Percentiles rank a stretch among this genome's conserved stretches.
These are phyloP conservation scores for Taenaris catops DNA, from an alignment of 2,888 invertebrate species.

Conservation along the genomic window DNA sequence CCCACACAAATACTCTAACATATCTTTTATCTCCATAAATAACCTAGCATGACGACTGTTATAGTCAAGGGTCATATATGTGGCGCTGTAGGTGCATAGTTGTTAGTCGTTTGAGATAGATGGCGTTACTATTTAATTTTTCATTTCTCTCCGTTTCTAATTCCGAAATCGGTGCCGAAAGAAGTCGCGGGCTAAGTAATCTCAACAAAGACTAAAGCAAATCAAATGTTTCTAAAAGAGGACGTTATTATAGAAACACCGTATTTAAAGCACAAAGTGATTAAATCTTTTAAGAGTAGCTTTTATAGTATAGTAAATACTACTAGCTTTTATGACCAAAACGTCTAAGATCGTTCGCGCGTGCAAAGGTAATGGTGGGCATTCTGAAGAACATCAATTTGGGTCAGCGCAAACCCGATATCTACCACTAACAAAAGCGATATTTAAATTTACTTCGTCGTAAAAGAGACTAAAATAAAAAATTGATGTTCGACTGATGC, in stretches of 20 bases:
- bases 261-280: background rate
- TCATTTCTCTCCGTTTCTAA: no score
- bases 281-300: no score
- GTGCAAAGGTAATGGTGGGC: conserved; percentile 12
- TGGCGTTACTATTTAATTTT: no score
- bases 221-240: background rate
- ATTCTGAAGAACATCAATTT: conserved; percentile 11
- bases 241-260: background rate
- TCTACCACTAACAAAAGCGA: conserved; percentile 13
- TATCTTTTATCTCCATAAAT: no score
- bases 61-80: no score
- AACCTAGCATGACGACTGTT: no score
- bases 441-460: conserved; percentile 21
- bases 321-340: conserved; percentile 14
- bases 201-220: no score
- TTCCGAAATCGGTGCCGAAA: no score
- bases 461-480: conserved; percentile 19
- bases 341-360: conserved; percentile 7
- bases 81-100: no score
- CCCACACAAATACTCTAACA: no score
- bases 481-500: conserved; percentile 10
- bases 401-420: conserved; percentile 20
- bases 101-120: no score
- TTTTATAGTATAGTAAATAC: conserved; percentile 15
- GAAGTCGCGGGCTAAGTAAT: no score